A percentile compares a stretch with the other conserved stretches of the same genome.
Evolutionary conservation across 2,113 vertebrate species (phyloP).

Genomic region (Amphiprion percula): DNA sequence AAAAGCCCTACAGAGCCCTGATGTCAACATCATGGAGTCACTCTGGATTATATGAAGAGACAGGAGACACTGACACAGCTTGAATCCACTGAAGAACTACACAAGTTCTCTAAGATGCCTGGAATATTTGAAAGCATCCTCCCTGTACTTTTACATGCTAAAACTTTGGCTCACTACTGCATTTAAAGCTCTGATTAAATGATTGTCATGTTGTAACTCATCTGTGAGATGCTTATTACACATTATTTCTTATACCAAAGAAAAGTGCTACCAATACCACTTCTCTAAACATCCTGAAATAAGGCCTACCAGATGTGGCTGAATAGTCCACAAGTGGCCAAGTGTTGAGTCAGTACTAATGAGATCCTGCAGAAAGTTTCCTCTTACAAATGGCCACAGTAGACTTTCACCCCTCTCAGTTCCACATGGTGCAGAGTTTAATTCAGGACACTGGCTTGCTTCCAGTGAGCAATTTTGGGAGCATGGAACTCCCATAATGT

Average conservation of each 20-base stretch:
- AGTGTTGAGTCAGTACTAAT: constrained; percentile 63
- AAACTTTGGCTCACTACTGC: too few relatives aligned
- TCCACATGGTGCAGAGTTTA: constrained; percentile 50
- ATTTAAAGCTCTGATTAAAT: constrained; percentile 1
- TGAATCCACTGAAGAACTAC: too few relatives aligned
- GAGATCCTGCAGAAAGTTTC: constrained; percentile 59
- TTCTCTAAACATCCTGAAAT: constrained; percentile 19
- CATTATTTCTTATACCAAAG: not conserved
- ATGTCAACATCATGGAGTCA: too few relatives aligned
- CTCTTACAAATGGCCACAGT: constrained; percentile 48
- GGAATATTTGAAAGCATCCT: too few relatives aligned
- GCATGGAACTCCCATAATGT: constrained; percentile 64
- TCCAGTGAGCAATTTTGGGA: constrained; percentile 49
- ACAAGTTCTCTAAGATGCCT: too few relatives aligned
- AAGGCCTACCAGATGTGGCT: constrained; percentile 61
- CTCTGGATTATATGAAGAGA: too few relatives aligned
- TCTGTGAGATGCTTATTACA: not conserved
- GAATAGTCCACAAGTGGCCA: constrained; percentile 54
- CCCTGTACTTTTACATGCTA: too few relatives aligned
- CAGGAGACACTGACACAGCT: too few relatives aligned
- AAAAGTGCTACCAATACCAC: constrained; percentile 16
- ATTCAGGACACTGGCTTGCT: constrained; percentile 63
- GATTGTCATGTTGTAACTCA: not conserved
- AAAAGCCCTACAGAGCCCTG: too few relatives aligned
- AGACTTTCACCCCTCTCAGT: constrained; percentile 25